phyloP scores from a whole-genome alignment of 2,797 vertebrate species.

The Dallia pectoralis region DNA sequence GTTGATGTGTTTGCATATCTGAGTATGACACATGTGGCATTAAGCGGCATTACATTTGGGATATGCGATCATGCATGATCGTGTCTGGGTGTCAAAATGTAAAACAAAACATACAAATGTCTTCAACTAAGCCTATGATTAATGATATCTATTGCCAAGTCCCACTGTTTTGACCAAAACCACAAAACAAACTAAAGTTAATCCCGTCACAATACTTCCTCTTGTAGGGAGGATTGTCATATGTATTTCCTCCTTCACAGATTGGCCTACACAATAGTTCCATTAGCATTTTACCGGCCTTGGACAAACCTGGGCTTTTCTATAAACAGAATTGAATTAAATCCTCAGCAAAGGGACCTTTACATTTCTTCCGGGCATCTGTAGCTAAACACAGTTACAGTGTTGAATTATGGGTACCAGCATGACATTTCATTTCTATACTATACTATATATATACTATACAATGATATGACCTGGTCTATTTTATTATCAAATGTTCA shows the following conservation, averaged over 20 bases:
- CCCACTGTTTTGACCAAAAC: not conserved
- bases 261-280: not conserved
- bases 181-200: not conserved
- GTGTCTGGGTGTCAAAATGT: no score
- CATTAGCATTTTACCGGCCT: not conserved
- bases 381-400: not conserved
- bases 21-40: not conserved
- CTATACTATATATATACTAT: not conserved
- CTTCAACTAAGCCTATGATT: no score
- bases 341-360: not conserved
- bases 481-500: no score
- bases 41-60: no score
- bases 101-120: no score
- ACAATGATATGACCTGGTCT: no score
- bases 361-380: not conserved
- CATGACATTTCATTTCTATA: not conserved
- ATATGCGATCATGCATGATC: no score
- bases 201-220: not conserved
- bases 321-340: not conserved
- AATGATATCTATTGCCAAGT: not conserved
- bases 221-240: not conserved
- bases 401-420: not conserved
- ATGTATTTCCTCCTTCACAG: not conserved
- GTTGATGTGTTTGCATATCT: not conserved
- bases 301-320: not conserved